These are phyloP conservation scores for Lydus trimaculatus DNA, from an alignment of 2,888 invertebrate genomes.

Conservation along the genomic window DNA sequence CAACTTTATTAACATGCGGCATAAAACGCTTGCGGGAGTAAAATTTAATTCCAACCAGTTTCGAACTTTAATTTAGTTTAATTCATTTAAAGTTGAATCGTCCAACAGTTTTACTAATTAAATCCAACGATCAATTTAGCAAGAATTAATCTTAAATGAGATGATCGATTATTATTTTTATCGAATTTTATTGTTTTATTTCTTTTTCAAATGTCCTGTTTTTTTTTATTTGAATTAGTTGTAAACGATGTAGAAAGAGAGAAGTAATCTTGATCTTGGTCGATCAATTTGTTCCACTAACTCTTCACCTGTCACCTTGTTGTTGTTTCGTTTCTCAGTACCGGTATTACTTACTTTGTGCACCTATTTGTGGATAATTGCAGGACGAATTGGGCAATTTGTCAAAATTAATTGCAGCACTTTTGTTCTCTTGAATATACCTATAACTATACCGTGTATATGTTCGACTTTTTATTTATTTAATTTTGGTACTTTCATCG, in stretches of 20 bases:
- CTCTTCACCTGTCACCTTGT: not conserved
- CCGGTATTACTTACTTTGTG: not conserved
- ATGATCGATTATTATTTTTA: not conserved
- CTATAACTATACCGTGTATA: not conserved
- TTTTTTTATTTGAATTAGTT: not conserved
- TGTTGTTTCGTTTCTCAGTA: not conserved
- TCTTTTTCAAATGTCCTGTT: not conserved
- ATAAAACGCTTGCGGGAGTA: constrained; percentile 12
- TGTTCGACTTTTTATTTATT: not conserved
- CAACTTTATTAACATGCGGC: constrained; percentile 12
- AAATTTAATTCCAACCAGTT: constrained; percentile 12
- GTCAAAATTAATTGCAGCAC: not conserved
- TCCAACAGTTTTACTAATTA: constrained; percentile 2
- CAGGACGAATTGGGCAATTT: constrained; percentile 7
- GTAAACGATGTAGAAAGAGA: not conserved
- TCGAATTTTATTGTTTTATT: not conserved
- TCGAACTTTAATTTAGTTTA: constrained; percentile 11
- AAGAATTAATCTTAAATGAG: not conserved
- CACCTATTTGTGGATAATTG: constrained; percentile 5
- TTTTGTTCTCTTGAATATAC: not conserved
- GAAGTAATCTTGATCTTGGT: not conserved
- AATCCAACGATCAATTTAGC: not conserved
- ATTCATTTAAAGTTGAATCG: constrained; percentile 1
- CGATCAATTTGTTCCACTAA: not conserved
- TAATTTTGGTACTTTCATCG: not conserved